Evolutionary conservation across 2,888 invertebrate species (phyloP), one percentile per base, ranked within the genome.

Genomic region (Hetaerina titia): DNA sequence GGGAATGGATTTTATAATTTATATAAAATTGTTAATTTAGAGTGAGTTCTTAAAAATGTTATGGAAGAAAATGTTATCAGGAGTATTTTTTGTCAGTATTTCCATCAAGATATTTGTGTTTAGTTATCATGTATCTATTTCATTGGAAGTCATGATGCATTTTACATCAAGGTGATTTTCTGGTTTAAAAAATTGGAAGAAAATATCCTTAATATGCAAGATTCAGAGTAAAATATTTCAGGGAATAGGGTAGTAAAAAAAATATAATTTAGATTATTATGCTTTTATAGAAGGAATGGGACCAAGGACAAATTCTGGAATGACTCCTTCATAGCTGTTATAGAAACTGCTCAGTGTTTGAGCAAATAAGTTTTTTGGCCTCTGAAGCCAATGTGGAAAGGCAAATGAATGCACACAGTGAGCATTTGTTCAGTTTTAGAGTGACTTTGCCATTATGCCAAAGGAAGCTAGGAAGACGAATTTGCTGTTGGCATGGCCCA

Each of bases 341-440:
- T 69, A 92, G 69, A 45, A 74, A 56, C 69, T 92, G 92, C 92
- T 92, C 92, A 92, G 69, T 45, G 56, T 69, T 92, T 92, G 92
- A 92, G 92, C 92, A 92, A 92, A 92, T 92, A 92, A 92, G 45
- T 69, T 69, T 74, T 92, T 92, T 92, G 92, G 92, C 92, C 92
- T 56, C 69, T 69, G 56, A 69, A 69, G 56, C 92, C 92, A 92
- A 92, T 57, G 69, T 92, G 74, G 92, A 69, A 92, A 92, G 92
- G 92, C 92, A 92, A 69, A 69, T 90, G 64, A 56, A 92, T 92
- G 92, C 92, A 92, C 92, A 69, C 69, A 69, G 74, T 69, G 69
- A 92, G 92, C 92, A 92, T 69, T 74, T 92, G 69, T 92, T 92
- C 92, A 92, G 64, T 92, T 56, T 56, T 92, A 92, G 69, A 92